These are phyloP conservation scores for Microdon myrmicae DNA, from an alignment of 2,888 invertebrate genomes.

Conservation along the genomic window DNA sequence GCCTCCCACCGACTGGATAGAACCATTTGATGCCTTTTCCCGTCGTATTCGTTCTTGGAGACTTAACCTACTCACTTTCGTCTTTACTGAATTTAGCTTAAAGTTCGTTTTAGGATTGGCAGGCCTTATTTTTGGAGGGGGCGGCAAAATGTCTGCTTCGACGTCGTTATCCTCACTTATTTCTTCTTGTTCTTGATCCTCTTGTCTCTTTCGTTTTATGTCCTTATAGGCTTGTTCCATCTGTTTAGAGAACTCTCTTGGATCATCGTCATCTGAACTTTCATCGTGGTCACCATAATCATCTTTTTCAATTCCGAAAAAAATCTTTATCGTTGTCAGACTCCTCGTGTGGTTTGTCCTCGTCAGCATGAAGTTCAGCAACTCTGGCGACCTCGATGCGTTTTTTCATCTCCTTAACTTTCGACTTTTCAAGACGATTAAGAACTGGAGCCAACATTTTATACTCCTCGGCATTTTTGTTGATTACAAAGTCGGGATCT, in stretches of 20 bases:
- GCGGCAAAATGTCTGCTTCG: conserved; percentile 50
- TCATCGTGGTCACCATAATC: conserved; percentile 69
- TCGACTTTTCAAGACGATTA: conserved; percentile 80
- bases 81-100: conserved; percentile 66
- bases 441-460: conserved; percentile 88
- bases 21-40: conserved; percentile 67
- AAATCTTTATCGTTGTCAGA: conserved; percentile 66
- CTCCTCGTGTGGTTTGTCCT: conserved; percentile 60
- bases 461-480: conserved; percentile 87
- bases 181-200: conserved; percentile 58
- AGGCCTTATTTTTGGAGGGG: conserved; percentile 69
- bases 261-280: conserved; percentile 81
- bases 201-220: conserved; percentile 63
- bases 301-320: conserved; percentile 61
- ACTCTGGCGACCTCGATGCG: conserved; percentile 70
- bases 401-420: conserved; percentile 72
- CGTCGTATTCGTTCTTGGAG: conserved; percentile 78
- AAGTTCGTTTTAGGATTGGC: conserved; percentile 73
- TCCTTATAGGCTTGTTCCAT: conserved; percentile 76
- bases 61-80: conserved; percentile 57
- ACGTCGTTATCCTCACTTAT: conserved; percentile 62
- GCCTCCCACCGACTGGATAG: conserved; percentile 69
- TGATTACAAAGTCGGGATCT: conserved; percentile 92
- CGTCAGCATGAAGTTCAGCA: conserved; percentile 66
- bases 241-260: conserved; percentile 81